phyloP scores from a whole-genome alignment of 2,797 vertebrate genomes.

The Melopsittacus undulatus region DNA sequence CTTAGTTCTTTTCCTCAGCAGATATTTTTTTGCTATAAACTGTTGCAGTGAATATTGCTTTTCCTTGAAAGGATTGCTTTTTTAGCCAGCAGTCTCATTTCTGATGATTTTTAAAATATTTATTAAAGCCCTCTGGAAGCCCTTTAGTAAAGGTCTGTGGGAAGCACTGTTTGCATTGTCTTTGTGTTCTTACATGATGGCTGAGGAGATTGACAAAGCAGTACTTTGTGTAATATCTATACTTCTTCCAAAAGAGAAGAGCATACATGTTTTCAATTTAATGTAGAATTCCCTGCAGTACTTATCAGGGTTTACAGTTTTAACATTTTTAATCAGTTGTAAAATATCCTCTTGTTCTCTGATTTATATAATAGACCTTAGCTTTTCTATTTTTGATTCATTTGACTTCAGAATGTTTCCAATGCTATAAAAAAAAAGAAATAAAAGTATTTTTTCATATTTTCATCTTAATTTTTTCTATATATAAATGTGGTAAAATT shows the following conservation, averaged over 20 bases:
- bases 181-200: neutral
- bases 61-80: neutral
- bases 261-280: conserved; percentile 47
- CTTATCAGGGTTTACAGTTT: conserved; percentile 33
- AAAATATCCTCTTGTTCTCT: conserved; percentile 35
- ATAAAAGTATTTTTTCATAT: neutral
- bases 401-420: conserved; percentile 15
- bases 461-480: neutral
- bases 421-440: neutral
- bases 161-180: neutral
- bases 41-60: neutral
- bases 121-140: neutral
- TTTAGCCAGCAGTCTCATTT: neutral
- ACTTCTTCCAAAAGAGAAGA: conserved; percentile 26
- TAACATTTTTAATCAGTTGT: conserved; percentile 43
- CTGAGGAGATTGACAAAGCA: neutral
- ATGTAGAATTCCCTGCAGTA: neutral
- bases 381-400: conserved; percentile 37
- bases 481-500: neutral
- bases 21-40: neutral
- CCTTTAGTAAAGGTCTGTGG: neutral
- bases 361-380: conserved; percentile 40
- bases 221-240: neutral
- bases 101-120: conserved; percentile 36
- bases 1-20: neutral